Evolutionary conservation across 2,888 invertebrate species (phyloP).

Genomic region (Latrodectus hesperus): DNA sequence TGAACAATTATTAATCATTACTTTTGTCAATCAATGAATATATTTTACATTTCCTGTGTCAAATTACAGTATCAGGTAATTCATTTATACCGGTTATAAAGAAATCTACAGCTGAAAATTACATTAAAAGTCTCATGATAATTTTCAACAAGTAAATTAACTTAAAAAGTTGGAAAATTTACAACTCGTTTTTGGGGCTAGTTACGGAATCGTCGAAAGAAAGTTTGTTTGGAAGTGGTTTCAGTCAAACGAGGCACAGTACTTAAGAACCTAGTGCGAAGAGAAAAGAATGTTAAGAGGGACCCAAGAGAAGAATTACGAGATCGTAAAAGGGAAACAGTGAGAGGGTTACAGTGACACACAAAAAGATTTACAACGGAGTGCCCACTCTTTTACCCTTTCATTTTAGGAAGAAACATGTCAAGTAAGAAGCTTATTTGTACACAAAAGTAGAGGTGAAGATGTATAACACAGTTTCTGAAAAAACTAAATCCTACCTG

Average conservation of each 20-base stretch:
- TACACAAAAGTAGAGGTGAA: no score
- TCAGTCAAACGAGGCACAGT: constrained; percentile 21
- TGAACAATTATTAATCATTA: no score
- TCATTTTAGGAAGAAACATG: constrained; percentile 56
- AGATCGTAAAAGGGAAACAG: constrained; percentile 62
- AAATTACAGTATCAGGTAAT: no score
- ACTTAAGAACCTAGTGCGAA: constrained; percentile 47
- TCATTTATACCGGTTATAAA: no score
- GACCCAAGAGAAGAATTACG: constrained; percentile 51
- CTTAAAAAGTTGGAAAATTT: constrained; percentile 28
- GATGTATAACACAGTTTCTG: no score
- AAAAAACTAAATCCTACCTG: no score
- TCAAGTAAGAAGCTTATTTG: constrained; percentile 25
- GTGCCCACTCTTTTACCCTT: constrained; percentile 61
- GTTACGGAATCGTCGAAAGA: constrained; percentile 45
- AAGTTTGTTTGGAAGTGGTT: constrained; percentile 49
- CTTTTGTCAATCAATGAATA: no score
- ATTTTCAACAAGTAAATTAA: not conserved
- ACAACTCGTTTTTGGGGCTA: constrained; percentile 24
- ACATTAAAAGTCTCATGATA: no score
- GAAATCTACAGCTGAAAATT: no score
- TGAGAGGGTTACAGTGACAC: constrained; percentile 51
- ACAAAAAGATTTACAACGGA: constrained; percentile 47
- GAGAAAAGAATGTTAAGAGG: constrained; percentile 55
- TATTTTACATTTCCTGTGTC: no score